Evolutionary conservation across 2,888 invertebrate genomes (phyloP), one percentile per base, ranked within the genome.

Genomic region (Alcis repandata): DNA sequence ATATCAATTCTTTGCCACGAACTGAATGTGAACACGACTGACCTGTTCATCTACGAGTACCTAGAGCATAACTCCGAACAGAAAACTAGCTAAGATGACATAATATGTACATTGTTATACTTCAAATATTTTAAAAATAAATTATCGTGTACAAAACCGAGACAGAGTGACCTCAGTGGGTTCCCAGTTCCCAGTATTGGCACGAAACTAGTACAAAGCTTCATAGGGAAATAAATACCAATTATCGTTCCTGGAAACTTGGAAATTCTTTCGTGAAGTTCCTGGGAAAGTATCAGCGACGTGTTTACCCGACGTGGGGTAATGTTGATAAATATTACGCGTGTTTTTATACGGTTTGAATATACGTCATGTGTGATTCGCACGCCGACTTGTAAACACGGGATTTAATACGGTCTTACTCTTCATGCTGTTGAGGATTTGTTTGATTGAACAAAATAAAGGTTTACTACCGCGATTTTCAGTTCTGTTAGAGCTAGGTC

Each of bases 251-350:
- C 20, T 46, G 17, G 58, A 58, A 63, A 63, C 63, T 63, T 46
- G 58, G 45, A 33, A 46, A 52, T 63, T 63, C 58, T 45, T 58
- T 53, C 8, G 27, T 17, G 46, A 52, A 63, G 51, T 57, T 63
- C 20, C 52, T 22, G 19, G 20, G 57, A 58, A 54, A 52, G 51
- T 52, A 52, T 45, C 61, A 11, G 13, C 52, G 15, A 17, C 52
- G 32, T 63, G 52, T 63, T 58, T 57, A 57, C 57, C 15, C 33
- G 19, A 20, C 15, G 32, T 46, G 40, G 51, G 27, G 51, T 53
- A 45, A 57, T 63, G 63, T 63, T 63, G 57, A 63, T 63, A 63
- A 63, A 63, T 63, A 63, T 63, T 46, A 45, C 38, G 27, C 15
- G 17, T 33, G 48, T 54, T 36, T 62, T 51, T 43, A 56, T 51